Base-by-base conservation (phyloP, 1,140 invertebrate species). In the Leptinotarsa defecta region DNA sequence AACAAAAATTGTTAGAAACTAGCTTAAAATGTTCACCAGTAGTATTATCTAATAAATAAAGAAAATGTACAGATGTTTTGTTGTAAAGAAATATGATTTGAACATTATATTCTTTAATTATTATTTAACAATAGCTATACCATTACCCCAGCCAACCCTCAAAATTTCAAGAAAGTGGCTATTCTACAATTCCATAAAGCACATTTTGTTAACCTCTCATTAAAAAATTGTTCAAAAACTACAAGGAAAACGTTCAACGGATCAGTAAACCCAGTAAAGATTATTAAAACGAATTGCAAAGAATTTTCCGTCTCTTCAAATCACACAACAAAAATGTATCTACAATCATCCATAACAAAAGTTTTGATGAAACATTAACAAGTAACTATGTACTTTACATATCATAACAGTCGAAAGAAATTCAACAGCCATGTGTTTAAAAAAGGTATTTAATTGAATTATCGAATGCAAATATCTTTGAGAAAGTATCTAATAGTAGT, bases 1-100 rank as follows among this genome's bases (percentile, higher is more conserved):
- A 81, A 84, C 80, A 82, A 83, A 80, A 81, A 78, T 79, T 81
- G 77, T 81, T 83, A 84, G 82, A 81, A 83, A 83, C 83, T 81
- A 74, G 78, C 68, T 79, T 78, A 82, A 82, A 82, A 82, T 83
- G 77, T 84, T 82, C 81, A 83, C 83, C 83, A 82, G 82, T 79
- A 83, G 80, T 76, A 80, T 79, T 80, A 75, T 82, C 83, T 83
- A 82, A 83, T 82, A 81, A 82, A 82, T 82, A 77, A 80, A 81
- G n/a, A 57, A 77, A 83, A 84, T 83, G 80, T 84, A 82, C 81
- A 83, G 77, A 79, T 80, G 79, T 74, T 68, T 74, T 68, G 65
- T 52, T 74, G 73, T 76, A 81, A 82, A 83, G 76, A 79, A 78
- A 74, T 77, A 77, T 80, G 78, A 81, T 83, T 83, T 78, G 80